Conservation (phyloP, 2,888 invertebrate species). For the Lepeophtheirus nordmannii region DNA sequence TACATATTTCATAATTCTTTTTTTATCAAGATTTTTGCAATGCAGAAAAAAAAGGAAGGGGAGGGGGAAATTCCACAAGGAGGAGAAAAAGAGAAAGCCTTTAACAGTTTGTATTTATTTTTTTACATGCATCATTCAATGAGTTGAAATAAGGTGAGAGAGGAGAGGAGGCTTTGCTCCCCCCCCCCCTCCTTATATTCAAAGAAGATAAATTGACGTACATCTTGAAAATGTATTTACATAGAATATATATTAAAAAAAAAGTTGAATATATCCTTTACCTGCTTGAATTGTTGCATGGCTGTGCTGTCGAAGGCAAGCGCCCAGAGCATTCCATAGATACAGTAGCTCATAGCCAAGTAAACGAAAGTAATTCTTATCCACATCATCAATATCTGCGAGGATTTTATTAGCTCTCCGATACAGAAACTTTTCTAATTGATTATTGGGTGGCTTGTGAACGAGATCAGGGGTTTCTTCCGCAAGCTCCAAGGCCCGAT, state of each 20-base stretch:
- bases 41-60: too few species aligned
- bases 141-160: too few species aligned
- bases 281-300: conserved; percentile 21
- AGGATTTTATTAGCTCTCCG: conserved; percentile 33
- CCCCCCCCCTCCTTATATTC: too few species aligned
- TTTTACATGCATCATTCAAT: too few species aligned
- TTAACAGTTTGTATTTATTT: too few species aligned
- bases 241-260: background rate
- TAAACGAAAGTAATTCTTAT: conserved; percentile 40
- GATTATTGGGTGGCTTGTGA: conserved; percentile 34
- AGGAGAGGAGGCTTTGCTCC: too few species aligned
- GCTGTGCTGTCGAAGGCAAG: conserved; percentile 37
- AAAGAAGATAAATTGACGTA: too few species aligned
- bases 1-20: too few species aligned
- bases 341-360: conserved; percentile 49
- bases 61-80: too few species aligned
- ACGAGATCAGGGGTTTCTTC: conserved; percentile 35
- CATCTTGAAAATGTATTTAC: background rate
- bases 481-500: conserved; percentile 34
- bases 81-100: too few species aligned
- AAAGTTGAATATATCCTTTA: conserved; percentile 20
- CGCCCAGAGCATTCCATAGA: conserved; percentile 50
- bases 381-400: conserved; percentile 27
- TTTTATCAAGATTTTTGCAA: too few species aligned
- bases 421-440: conserved; percentile 37